Evolutionary conservation across 2,888 invertebrate genomes (phyloP).

Genomic region (Zygogramma bicolorata): DNA sequence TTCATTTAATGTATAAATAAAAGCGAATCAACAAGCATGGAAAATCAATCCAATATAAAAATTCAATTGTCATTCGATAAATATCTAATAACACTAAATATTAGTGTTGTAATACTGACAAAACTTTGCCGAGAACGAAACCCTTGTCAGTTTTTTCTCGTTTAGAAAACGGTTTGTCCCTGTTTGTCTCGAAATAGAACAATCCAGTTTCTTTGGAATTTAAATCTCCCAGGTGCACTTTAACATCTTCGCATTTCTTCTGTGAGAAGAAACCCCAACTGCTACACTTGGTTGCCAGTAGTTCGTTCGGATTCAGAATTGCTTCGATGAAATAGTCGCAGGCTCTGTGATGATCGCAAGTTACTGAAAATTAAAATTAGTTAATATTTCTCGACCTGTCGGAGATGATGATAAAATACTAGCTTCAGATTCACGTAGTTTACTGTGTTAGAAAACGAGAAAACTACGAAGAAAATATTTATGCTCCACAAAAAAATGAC

Average conservation of each 20-base stretch:
- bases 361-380: slow-evolving; percentile 49
- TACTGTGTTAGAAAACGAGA: too few species aligned
- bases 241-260: slow-evolving; percentile 37
- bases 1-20: too few species aligned
- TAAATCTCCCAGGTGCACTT: slow-evolving; percentile 53
- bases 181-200: slow-evolving; percentile 56
- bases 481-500: too few species aligned
- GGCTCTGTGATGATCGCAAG: slow-evolving; percentile 55
- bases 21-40: too few species aligned
- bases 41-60: too few species aligned
- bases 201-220: slow-evolving; percentile 47
- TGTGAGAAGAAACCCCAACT: slow-evolving; percentile 35
- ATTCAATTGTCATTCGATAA: too few species aligned
- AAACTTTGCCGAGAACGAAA: slow-evolving; percentile 10
- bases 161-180: slow-evolving; percentile 51
- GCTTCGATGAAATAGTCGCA: slow-evolving; percentile 55
- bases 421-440: too few species aligned
- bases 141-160: slow-evolving; percentile 1
- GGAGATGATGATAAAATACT: too few species aligned
- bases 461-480: too few species aligned
- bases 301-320: slow-evolving; percentile 49
- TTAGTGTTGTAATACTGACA: slow-evolving; percentile 21
- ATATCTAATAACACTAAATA: too few species aligned
- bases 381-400: too few species aligned
- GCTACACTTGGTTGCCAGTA: slow-evolving; percentile 50